These are phyloP conservation scores for Tautogolabrus adspersus DNA, from an alignment of 2,113 vertebrate species.

Conservation along the genomic window DNA sequence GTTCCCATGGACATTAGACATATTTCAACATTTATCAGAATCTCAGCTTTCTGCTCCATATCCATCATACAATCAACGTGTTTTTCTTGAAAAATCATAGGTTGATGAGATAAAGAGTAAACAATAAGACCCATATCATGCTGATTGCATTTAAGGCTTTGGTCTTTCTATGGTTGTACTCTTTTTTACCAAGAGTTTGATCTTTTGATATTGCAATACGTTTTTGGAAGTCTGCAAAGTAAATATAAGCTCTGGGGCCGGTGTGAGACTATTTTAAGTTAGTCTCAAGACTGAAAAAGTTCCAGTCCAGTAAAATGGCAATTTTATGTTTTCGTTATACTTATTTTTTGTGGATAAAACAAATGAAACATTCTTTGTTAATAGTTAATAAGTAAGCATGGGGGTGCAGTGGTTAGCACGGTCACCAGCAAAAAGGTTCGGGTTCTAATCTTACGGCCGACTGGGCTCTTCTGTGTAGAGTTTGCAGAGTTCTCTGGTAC, in stretches of 20 bases:
- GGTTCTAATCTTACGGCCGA: too few relatives aligned
- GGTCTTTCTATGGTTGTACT: neutral
- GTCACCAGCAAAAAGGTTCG: too few relatives aligned
- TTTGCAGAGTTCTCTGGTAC: too few relatives aligned
- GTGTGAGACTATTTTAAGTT: neutral
- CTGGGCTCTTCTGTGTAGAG: too few relatives aligned
- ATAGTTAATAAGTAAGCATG: too few relatives aligned
- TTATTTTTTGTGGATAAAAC: too few relatives aligned
- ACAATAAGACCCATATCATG: slow-evolving; percentile 4
- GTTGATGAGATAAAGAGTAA: neutral
- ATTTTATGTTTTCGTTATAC: too few relatives aligned
- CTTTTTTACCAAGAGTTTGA: neutral
- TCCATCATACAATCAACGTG: slow-evolving; percentile 2
- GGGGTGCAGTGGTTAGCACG: too few relatives aligned
- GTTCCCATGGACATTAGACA: slow-evolving; percentile 37
- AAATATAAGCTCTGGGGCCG: neutral
- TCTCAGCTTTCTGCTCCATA: neutral
- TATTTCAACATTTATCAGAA: slow-evolving; percentile 25
- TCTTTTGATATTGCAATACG: neutral
- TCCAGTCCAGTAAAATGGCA: too few relatives aligned
- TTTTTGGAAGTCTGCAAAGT: neutral
- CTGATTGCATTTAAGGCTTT: neutral
- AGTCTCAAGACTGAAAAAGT: too few relatives aligned
- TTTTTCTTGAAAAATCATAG: neutral
- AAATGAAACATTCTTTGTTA: too few relatives aligned